Evolutionary conservation across 2,113 vertebrate genomes (phyloP).

Genomic region (Thryonomys swinderianus): DNA sequence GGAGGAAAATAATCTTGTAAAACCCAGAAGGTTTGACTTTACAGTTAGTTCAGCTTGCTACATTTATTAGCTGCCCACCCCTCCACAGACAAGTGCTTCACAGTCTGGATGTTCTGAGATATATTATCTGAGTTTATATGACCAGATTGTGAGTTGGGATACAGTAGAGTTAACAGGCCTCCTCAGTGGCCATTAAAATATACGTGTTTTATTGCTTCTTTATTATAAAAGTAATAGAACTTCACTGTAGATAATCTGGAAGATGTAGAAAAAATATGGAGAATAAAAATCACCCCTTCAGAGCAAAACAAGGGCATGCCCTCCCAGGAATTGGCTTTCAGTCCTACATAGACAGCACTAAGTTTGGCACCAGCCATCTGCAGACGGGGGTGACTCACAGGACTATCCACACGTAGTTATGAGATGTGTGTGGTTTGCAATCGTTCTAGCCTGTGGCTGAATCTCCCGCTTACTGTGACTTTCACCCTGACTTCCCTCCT

Average conservation of each 20-base stretch:
- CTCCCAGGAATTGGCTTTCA: background rate
- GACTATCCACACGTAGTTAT: rapidly evolving
- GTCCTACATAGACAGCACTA: background rate
- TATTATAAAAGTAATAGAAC: slow-evolving; percentile 42
- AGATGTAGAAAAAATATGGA: slow-evolving; percentile 17
- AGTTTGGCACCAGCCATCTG: background rate
- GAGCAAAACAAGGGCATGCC: background rate
- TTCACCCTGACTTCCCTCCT: background rate
- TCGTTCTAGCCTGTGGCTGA: background rate
- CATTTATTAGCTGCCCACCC: background rate
- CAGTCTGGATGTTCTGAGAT: background rate
- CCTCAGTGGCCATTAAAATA: background rate
- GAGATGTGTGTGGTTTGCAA: background rate
- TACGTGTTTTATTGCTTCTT: background rate
- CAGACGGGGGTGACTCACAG: background rate
- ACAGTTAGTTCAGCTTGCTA: slow-evolving; percentile 7
- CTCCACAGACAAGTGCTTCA: background rate
- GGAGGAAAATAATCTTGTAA: slow-evolving; percentile 57
- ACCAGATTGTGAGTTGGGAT: background rate
- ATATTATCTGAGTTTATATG: background rate
- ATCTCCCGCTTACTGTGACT: background rate
- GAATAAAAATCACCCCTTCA: background rate
- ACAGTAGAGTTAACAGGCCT: background rate
- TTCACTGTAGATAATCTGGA: background rate
- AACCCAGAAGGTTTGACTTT: background rate